Base-by-base conservation (phyloP, 2,797 vertebrate species). In the Zalophus californianus region DNA sequence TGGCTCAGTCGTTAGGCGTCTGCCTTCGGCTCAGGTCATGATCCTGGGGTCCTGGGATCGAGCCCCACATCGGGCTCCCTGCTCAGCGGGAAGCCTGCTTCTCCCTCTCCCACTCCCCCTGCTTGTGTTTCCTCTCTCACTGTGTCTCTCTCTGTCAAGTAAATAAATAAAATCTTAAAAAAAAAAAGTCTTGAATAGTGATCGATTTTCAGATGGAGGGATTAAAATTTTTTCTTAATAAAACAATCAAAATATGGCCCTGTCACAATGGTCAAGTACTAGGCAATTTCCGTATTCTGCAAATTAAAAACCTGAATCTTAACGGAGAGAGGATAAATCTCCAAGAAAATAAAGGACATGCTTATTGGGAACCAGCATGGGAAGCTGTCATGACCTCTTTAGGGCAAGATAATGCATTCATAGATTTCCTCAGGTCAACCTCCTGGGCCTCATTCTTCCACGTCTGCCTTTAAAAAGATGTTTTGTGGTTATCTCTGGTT, bases 141-240 rank as follows among this genome's bases (percentile, higher is more conserved):
- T 44, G 44, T 44, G 44, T 44, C 44, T 44, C 44, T 44, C 44
- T 44, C 44, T 10, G 44, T 44, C 44, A 44, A 44, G 44, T 44
- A 44, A 44, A 44, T 9, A 44, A 44, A 44, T 44, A 44, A 44
- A 44, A 44, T 10, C 44, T 44, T 44, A 6, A 44, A 44, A 44
- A 44, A 44, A 44, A 44, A 44, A 44, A 44, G 50, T 10, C 80
- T 70, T 68, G 23, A 54, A 20, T 3, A 73, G 20, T 56, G 60
- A 80, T 15, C 15, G 0, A 10, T 41, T 56, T 84, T 87, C 86
- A 86, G 13, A 44, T 54, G 12, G 84, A 7, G 0, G 9, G 1
- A 77, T 77, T 68, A 9, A 86, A 95, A 54, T 66, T 9, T 90
- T 60, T 94, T 72, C 77, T 64, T 83, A 60, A 70, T 84, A 78